A percentile compares a stretch with the other conserved stretches of the same genome.
Evolutionary conservation across 2,797 vertebrate species (phyloP).

Genomic region (Sarcoramphus papa): DNA sequence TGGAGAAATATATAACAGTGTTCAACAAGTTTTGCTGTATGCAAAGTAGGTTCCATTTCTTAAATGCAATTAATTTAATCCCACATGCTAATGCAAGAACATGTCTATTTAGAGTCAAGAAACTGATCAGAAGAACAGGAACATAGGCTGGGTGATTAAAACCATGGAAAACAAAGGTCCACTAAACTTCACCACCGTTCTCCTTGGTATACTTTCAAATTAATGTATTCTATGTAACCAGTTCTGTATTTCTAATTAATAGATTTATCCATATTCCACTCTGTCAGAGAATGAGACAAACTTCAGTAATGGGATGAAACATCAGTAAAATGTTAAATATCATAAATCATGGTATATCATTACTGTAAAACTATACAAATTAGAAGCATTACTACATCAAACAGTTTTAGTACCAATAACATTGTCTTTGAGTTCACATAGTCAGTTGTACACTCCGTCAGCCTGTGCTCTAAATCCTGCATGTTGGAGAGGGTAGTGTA

Average conservation of each 20-base stretch:
- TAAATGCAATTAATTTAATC: not conserved
- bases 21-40: not conserved
- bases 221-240: not conserved
- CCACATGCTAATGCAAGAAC: not conserved
- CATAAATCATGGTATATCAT: not conserved
- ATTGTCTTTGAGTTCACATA: not conserved
- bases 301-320: not conserved
- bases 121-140: not conserved
- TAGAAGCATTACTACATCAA: not conserved
- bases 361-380: not conserved
- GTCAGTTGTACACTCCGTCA: not conserved
- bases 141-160: not conserved
- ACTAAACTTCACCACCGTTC: not conserved
- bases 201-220: not conserved
- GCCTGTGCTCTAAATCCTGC: not conserved
- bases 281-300: not conserved
- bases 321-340: not conserved
- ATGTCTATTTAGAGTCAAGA: not conserved
- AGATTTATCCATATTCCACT: not conserved
- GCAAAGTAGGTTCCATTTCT: not conserved
- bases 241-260: not conserved
- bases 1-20: not conserved
- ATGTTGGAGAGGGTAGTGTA: accelerated
- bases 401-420: not conserved
- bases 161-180: not conserved